phyloP scores from a whole-genome alignment of 2,113 vertebrate genomes.

The Sylvilagus bachmani region DNA sequence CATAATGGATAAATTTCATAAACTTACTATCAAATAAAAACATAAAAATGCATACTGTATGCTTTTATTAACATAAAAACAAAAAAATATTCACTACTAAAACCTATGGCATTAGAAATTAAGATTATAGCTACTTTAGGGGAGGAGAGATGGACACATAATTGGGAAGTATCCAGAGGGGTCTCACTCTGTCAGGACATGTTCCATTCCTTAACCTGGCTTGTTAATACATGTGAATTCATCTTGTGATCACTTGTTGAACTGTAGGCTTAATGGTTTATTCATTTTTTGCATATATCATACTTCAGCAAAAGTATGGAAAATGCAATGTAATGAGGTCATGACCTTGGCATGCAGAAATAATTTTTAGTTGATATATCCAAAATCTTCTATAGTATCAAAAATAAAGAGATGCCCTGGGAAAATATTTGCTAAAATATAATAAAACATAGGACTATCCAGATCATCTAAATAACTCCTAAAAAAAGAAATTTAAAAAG shows the following conservation, averaged over 20 bases:
- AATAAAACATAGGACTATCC: neutral
- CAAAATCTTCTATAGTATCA: neutral
- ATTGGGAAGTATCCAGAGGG: too few species aligned
- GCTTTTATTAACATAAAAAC: neutral
- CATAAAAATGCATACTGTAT: neutral
- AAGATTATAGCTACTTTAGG: neutral
- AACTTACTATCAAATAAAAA: neutral
- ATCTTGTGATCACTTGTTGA: neutral
- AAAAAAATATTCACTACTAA: neutral
- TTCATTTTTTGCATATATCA: neutral
- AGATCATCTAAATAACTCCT: neutral
- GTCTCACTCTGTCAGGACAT: neutral
- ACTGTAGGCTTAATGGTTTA: neutral
- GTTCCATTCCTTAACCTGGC: neutral
- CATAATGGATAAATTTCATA: neutral
- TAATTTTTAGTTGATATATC: conserved; percentile 24
- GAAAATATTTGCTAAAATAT: neutral
- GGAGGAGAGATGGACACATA: too few species aligned
- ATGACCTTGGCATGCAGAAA: neutral
- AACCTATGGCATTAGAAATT: neutral
- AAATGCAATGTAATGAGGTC: neutral
- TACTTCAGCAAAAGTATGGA: neutral
- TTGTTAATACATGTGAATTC: neutral
- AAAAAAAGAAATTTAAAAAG: neutral
- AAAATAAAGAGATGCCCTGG: neutral